These are phyloP conservation scores for Tor tambroides DNA, from an alignment of 2,113 vertebrate species.

Conservation along the genomic window DNA sequence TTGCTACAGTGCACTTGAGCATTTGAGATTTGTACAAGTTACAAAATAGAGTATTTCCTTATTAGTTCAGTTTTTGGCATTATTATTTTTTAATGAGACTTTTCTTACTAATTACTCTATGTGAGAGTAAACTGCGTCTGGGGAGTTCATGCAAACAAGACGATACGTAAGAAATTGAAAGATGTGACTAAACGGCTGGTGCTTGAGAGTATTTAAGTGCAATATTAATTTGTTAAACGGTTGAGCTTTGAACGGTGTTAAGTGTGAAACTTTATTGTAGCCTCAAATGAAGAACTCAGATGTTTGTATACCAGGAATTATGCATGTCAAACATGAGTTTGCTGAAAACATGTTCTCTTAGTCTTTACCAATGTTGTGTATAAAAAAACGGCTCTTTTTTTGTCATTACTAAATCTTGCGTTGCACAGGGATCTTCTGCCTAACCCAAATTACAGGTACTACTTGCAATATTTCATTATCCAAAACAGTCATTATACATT, in stretches of 20 bases:
- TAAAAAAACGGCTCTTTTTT: slow-evolving; percentile 49
- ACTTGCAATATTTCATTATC: slow-evolving; percentile 33
- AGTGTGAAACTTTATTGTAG: slow-evolving; percentile 83
- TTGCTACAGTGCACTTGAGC: slow-evolving; percentile 78
- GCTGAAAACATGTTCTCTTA: slow-evolving; percentile 53
- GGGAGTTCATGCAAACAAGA: slow-evolving; percentile 72
- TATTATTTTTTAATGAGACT: slow-evolving; percentile 78
- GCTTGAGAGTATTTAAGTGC: slow-evolving; percentile 83
- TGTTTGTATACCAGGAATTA: slow-evolving; percentile 86
- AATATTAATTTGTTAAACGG: slow-evolving; percentile 86
- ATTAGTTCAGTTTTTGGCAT: slow-evolving; percentile 76
- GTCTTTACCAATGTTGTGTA: slow-evolving; percentile 59
- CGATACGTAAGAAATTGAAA: slow-evolving; percentile 71
- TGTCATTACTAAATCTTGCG: slow-evolving; percentile 25
- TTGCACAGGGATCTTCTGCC: slow-evolving; percentile 3
- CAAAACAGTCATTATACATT: slow-evolving; percentile 1
- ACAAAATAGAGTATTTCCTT: slow-evolving; percentile 90
- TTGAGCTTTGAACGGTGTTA: slow-evolving; percentile 85
- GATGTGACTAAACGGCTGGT: slow-evolving; percentile 74
- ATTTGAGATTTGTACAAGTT: slow-evolving; percentile 85
- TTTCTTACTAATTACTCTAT: slow-evolving; percentile 86
- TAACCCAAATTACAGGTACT: slow-evolving; percentile 16
- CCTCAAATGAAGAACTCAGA: slow-evolving; percentile 80
- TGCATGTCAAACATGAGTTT: slow-evolving; percentile 83
- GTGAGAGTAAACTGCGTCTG: slow-evolving; percentile 79